These are phyloP conservation scores for Sebastes steindachneri DNA, from an alignment of 2,797 vertebrate genomes.

Conservation along the genomic window DNA sequence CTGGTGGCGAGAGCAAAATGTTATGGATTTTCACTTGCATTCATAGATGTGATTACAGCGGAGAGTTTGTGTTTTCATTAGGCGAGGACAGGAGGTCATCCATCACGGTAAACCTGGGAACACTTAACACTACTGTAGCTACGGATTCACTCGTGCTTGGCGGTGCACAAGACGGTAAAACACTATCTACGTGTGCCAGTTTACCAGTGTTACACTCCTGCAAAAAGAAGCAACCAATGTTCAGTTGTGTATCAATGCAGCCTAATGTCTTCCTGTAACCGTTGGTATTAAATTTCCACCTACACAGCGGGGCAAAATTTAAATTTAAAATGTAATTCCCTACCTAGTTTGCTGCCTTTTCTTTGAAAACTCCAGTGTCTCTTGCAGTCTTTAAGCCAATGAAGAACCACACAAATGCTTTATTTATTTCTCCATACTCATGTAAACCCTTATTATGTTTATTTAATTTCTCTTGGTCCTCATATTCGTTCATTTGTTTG, in stretches of 20 bases:
- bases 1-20: conserved; percentile 50
- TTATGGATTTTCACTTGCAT: conserved; percentile 77
- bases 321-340: background rate
- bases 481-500: background rate
- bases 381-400: background rate
- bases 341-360: background rate
- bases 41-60: conserved; percentile 65
- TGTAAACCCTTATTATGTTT: background rate
- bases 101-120: conserved; percentile 42
- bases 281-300: background rate
- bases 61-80: conserved; percentile 65
- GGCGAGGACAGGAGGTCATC: conserved; percentile 48
- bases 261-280: background rate
- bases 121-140: conserved; percentile 4
- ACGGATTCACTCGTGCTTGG: background rate
- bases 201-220: background rate
- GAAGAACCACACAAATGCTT: too few relatives aligned
- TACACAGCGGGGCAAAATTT: background rate
- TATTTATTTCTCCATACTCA: too few relatives aligned
- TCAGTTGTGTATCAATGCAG: background rate
- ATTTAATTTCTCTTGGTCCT: background rate
- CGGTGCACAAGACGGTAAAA: background rate
- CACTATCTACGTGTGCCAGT: background rate
- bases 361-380: background rate
- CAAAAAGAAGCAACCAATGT: background rate